Evolutionary conservation across 2,113 vertebrate genomes (phyloP).

Genomic region (Menura novaehollandiae): DNA sequence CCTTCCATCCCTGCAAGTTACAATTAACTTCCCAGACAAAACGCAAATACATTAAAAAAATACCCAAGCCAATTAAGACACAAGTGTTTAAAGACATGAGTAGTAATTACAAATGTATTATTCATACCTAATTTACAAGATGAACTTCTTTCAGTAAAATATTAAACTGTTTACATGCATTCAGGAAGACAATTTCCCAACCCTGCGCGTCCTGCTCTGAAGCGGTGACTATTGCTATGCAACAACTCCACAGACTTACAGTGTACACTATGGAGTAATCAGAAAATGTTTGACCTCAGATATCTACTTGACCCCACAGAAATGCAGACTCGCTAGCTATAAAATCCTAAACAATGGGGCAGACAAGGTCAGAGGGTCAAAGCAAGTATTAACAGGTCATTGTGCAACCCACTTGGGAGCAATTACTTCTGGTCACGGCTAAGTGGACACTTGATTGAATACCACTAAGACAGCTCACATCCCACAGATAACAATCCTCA

Average conservation of each 20-base stretch:
- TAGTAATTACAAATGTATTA: slow-evolving; percentile 82
- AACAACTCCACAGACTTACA: slow-evolving; percentile 59
- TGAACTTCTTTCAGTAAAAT: slow-evolving; percentile 79
- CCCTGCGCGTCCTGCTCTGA: slow-evolving; percentile 41
- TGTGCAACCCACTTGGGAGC: slow-evolving; percentile 98
- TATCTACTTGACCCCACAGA: slow-evolving; percentile 90
- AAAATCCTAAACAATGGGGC: slow-evolving; percentile 93
- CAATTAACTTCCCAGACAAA: slow-evolving; percentile 71
- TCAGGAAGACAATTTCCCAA: slow-evolving; percentile 70
- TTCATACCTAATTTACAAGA: slow-evolving; percentile 83
- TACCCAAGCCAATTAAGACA: slow-evolving; percentile 76
- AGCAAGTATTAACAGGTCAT: slow-evolving; percentile 98
- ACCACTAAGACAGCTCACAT: slow-evolving; percentile 96
- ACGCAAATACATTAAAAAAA: slow-evolving; percentile 74
- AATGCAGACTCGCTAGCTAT: slow-evolving; percentile 84
- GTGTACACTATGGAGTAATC: slow-evolving; percentile 67
- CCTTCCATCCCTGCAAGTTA: slow-evolving; percentile 43
- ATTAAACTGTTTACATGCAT: slow-evolving; percentile 83
- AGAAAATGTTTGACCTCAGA: slow-evolving; percentile 82
- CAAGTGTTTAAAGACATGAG: slow-evolving; percentile 78
- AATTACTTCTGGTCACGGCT: slow-evolving; percentile 99
- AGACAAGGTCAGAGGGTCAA: slow-evolving; percentile 98
- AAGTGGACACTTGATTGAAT: slow-evolving; percentile 99
- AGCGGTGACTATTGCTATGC: slow-evolving; percentile 59
- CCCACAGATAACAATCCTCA: slow-evolving; percentile 98